Evolutionary conservation across 1,140 invertebrate genomes (phyloP).

Genomic region (Rhynchophorus ferrugineus): DNA sequence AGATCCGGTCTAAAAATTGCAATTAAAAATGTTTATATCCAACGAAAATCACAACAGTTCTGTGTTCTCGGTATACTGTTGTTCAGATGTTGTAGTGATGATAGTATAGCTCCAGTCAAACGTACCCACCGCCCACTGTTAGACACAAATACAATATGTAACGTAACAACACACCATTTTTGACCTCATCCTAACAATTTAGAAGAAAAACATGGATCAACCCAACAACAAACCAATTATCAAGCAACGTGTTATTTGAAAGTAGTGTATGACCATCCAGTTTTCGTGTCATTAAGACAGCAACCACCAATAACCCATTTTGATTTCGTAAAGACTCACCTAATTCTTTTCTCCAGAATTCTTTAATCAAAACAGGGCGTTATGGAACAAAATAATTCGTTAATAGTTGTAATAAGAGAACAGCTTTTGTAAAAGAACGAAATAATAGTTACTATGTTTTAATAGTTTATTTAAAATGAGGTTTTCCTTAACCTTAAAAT

Average conservation of each 20-base stretch:
- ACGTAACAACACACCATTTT: no score
- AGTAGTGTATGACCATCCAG: not conserved
- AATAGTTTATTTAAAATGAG: constrained; percentile 2
- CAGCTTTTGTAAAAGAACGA: no score
- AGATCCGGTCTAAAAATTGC: constrained; percentile 50
- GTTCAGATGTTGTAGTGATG: no score
- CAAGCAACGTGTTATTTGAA: not conserved
- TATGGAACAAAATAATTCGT: constrained; percentile 17
- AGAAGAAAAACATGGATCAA: no score
- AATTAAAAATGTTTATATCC: no score
- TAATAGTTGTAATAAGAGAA: constrained; percentile 6
- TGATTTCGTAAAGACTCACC: constrained; percentile 50
- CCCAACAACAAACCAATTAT: not conserved
- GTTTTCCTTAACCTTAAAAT: no score
- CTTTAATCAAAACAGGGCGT: constrained; percentile 42
- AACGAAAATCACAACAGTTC: no score
- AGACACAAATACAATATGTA: no score
- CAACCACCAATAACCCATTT: constrained; percentile 1
- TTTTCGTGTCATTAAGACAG: constrained; percentile 4
- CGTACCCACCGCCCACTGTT: no score
- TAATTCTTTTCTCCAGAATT: constrained; percentile 72
- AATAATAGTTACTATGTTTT: constrained; percentile 19
- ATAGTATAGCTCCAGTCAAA: no score
- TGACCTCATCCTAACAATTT: no score
- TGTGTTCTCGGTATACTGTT: no score